A percentile compares a stretch with the other conserved stretches of the same genome.
phyloP scores from a whole-genome alignment of 2,797 vertebrate species.

The Aeoliscus strigatus region DNA sequence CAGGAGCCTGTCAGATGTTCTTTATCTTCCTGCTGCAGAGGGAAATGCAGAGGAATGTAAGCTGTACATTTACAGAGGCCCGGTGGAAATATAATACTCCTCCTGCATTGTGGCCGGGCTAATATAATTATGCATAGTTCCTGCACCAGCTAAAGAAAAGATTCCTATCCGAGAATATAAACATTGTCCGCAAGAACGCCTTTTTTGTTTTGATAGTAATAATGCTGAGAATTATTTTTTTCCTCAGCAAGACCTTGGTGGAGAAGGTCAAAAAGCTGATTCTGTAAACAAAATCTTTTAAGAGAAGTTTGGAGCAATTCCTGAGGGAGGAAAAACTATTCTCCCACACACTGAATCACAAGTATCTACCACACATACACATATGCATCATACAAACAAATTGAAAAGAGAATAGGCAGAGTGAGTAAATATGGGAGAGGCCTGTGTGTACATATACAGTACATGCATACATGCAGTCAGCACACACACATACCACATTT shows the following conservation, averaged over 20 bases:
- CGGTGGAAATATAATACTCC: constrained; percentile 66
- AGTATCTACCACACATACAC: too few species aligned
- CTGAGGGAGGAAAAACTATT: constrained; percentile 8
- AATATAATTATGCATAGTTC: constrained; percentile 72
- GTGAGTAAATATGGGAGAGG: too few species aligned
- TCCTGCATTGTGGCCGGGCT: constrained; percentile 61
- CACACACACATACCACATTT: constrained; percentile 15
- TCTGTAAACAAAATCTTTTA: constrained; percentile 20
- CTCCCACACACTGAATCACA: too few species aligned
- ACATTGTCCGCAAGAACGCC: constrained; percentile 57
- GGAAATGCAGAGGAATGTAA: constrained; percentile 69
- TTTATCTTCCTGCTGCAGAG: constrained; percentile 67
- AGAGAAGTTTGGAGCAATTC: constrained; percentile 18
- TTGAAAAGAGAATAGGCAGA: too few species aligned
- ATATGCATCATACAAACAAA: too few species aligned
- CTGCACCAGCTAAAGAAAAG: constrained; percentile 53
- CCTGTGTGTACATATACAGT: not conserved
- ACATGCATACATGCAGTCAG: constrained; percentile 3
- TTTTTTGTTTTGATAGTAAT: constrained; percentile 49
- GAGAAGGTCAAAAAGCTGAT: constrained; percentile 12
- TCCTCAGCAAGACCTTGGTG: constrained; percentile 4
- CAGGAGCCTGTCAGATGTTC: constrained; percentile 56
- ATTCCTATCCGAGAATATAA: constrained; percentile 62
- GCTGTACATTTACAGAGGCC: constrained; percentile 61
- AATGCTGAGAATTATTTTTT: constrained; percentile 1